These are phyloP conservation scores for Neuroterus valhalla DNA, from an alignment of 1,140 invertebrate species.

Conservation along the genomic window DNA sequence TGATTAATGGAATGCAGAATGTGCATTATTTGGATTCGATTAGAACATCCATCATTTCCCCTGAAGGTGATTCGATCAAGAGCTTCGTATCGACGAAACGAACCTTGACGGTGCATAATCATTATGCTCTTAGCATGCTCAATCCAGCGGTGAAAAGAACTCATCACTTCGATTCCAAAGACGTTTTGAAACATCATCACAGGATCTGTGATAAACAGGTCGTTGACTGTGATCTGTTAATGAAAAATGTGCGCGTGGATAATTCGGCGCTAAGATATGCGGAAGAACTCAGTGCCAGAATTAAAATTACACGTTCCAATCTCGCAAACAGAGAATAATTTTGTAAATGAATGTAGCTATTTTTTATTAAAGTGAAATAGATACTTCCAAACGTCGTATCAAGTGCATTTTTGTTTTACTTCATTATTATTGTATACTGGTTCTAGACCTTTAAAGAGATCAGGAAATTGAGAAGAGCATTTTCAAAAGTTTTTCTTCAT, in stretches of 20 bases:
- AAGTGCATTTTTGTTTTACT: too few relatives aligned
- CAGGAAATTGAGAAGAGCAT: too few relatives aligned
- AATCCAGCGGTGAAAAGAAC: slow-evolving; percentile 76
- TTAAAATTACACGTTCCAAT: slow-evolving; percentile 51
- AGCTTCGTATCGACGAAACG: slow-evolving; percentile 82
- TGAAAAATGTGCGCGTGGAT: slow-evolving; percentile 61
- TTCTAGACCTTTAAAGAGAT: too few relatives aligned
- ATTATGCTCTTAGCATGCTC: slow-evolving; percentile 81
- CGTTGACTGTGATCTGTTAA: slow-evolving; percentile 66
- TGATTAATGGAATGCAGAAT: slow-evolving; percentile 57
- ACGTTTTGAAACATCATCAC: slow-evolving; percentile 68
- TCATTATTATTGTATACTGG: too few relatives aligned
- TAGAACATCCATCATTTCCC: slow-evolving; percentile 77
- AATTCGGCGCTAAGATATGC: slow-evolving; percentile 62
- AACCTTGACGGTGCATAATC: slow-evolving; percentile 83
- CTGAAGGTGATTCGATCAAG: slow-evolving; percentile 81
- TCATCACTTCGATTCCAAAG: slow-evolving; percentile 65
- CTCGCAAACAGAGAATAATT: slow-evolving; percentile 40
- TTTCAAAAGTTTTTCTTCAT: too few relatives aligned
- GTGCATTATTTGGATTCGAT: slow-evolving; percentile 74
- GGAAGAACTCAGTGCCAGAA: slow-evolving; percentile 61
- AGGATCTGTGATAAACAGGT: slow-evolving; percentile 62
- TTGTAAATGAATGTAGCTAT: too few relatives aligned
- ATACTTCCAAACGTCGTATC: too few relatives aligned
- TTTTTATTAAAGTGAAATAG: too few relatives aligned